These are phyloP conservation scores for Amazona ochrocephala DNA, from an alignment of 2,797 vertebrate species.

Conservation along the genomic window DNA sequence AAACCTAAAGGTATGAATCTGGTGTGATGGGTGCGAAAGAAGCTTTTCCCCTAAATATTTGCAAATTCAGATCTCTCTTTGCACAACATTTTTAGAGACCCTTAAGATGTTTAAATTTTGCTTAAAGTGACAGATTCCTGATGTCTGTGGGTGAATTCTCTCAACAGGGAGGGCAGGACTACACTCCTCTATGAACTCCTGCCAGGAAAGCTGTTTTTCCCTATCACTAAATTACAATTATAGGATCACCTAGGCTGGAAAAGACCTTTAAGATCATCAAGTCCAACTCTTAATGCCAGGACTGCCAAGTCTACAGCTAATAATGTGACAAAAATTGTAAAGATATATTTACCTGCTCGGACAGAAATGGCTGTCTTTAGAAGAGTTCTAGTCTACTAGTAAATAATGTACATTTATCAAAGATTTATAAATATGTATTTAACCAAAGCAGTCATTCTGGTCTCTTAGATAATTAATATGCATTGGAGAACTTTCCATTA, in stretches of 20 bases:
- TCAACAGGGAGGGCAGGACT: neutral
- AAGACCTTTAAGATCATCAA: neutral
- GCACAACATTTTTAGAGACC: neutral
- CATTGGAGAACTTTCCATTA: conserved; percentile 51
- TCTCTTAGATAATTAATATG: conserved; percentile 74
- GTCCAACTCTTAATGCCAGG: neutral
- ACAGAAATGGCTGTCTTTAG: conserved; percentile 25
- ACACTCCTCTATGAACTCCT: neutral
- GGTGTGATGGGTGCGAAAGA: neutral
- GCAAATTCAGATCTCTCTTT: neutral
- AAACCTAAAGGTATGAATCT: neutral
- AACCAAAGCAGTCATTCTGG: conserved; percentile 41
- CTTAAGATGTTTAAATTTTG: neutral
- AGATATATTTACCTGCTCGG: conserved; percentile 66
- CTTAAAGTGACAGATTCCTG: neutral
- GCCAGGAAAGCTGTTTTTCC: neutral
- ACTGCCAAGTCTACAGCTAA: neutral
- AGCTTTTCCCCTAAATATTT: neutral
- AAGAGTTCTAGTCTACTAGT: conserved; percentile 59
- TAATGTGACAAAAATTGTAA: conserved; percentile 44
- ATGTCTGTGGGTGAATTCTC: neutral
- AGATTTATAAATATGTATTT: conserved; percentile 75
- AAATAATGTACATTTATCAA: conserved; percentile 64
- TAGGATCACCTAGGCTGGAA: neutral
- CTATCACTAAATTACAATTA: neutral